Conservation (phyloP, 2,797 vertebrate genomes). For the Miichthys miiuy region DNA sequence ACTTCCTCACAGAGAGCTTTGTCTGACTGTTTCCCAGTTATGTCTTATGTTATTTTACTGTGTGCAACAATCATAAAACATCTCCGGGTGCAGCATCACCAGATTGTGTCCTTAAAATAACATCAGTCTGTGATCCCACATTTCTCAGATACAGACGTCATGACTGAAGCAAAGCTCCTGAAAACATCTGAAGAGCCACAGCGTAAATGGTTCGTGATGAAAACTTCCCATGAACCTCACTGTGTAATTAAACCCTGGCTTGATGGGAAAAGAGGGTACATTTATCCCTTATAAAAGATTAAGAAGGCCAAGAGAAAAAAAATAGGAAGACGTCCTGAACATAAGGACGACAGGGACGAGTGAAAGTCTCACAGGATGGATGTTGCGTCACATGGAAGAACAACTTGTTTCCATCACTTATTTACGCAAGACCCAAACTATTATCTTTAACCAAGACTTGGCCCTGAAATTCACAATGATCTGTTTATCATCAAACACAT, state of each 20-base stretch:
- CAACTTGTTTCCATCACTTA: conserved; percentile 1
- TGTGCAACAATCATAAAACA: not conserved
- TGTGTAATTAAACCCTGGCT: conserved; percentile 16
- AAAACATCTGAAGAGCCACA: not conserved
- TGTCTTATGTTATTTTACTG: not conserved
- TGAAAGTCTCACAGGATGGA: conserved; percentile 52
- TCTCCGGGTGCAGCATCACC: too few species aligned
- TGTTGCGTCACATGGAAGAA: not conserved
- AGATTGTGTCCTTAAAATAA: not conserved
- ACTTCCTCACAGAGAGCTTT: conserved; percentile 30
- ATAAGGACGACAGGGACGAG: conserved; percentile 1
- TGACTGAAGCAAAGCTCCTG: not conserved
- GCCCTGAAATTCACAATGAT: not conserved
- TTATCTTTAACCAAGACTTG: not conserved
- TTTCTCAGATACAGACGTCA: not conserved
- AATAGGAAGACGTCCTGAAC: conserved; percentile 31
- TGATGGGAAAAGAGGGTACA: not conserved
- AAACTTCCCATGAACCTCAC: conserved; percentile 10
- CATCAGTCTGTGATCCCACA: too few species aligned
- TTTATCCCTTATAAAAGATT: not conserved
- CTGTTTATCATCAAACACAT: not conserved
- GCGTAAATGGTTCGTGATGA: rapidly evolving
- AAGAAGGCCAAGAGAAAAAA: not conserved
- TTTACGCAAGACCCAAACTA: too few species aligned
- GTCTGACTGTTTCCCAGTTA: conserved; percentile 5